Base-by-base conservation (phyloP, 2,888 invertebrate species). In the Pyrrhosoma nymphula region DNA sequence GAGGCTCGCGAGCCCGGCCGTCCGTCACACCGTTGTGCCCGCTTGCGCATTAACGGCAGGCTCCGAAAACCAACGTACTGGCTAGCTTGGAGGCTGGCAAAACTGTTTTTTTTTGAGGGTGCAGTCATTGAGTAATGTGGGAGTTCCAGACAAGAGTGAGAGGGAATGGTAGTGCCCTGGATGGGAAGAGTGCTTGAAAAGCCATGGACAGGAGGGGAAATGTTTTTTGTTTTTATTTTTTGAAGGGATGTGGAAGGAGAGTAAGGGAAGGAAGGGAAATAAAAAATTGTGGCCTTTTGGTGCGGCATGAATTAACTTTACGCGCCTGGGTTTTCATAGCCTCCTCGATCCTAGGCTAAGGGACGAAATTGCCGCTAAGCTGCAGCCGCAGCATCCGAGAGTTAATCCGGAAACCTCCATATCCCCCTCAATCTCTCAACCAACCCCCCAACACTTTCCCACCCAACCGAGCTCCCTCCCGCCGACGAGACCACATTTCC, bases 341-440 rank as follows among this genome's bases (percentile, higher is more conserved):
- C 91, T 91, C 39, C 82, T 26, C 26, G 26, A 56, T 60, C 56
- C 63, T 60, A n/a, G 56, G 91, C 69, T 55, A 55, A 30, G 93
- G 93, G 47, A 75, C 93, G 69, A 93, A 93, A 93, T 93, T 93
- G 93, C 93, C 93, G 93, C 93, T 93, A 69, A 93, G 93, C 93
- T 93, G 93, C 93, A 93, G 93, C 93, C 93, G 75, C 93, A 93
- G 93, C 93, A 93, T 93, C 93, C 93, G 93, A 93, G 93, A 93
- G 93, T 47, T 69, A 93, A 93, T 93, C 93, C 93, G 93, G 93
- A 93, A 93, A 93, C 93, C 93, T 93, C 93, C 20, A 93, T 93
- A 93, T 93, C 69, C 93, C 89, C 89, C n/a, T 23, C 89, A 55
- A 47, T 69, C 69, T 69, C 69, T n/a, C 35, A 91, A 39, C 63